phyloP scores from a whole-genome alignment of 2,113 vertebrate species.

The Gobiocypris rarus region DNA sequence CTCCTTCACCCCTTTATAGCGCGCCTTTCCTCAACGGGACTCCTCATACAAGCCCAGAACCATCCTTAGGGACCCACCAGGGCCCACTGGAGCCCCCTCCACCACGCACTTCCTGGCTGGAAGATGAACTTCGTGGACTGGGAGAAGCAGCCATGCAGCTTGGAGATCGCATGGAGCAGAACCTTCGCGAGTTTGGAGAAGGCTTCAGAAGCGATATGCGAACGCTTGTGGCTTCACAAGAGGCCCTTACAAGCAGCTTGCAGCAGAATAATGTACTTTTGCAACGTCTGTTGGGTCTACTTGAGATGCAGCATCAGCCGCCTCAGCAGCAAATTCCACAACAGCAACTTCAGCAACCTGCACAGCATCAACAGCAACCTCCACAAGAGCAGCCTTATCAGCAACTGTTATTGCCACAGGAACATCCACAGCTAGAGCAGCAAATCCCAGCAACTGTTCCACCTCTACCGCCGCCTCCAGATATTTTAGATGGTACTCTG shows the following conservation, averaged over 20 bases:
- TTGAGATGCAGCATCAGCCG: conserved; percentile 76
- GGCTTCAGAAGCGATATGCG: conserved; percentile 76
- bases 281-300: conserved; percentile 78
- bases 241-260: conserved; percentile 75
- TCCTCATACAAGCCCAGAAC: conserved; percentile 78
- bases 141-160: conserved; percentile 79
- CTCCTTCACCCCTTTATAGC: conserved; percentile 81
- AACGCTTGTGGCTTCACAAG: conserved; percentile 78
- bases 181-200: conserved; percentile 75
- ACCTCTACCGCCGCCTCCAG: conserved; percentile 65
- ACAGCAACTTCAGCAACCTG: conserved; percentile 53
- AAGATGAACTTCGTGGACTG: conserved; percentile 78
- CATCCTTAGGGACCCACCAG: conserved; percentile 75
- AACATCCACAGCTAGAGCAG: conserved; percentile 49
- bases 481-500: conserved; percentile 67
- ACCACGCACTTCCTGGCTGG: conserved; percentile 75
- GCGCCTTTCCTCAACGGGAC: conserved; percentile 82
- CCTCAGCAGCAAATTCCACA: conserved; percentile 57
- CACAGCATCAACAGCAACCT: conserved; percentile 54
- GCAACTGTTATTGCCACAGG: conserved; percentile 55
- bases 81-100: conserved; percentile 75
- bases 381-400: conserved; percentile 62
- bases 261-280: conserved; percentile 81
- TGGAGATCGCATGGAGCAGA: conserved; percentile 78
- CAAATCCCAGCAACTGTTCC: conserved; percentile 59